A percentile compares a stretch with the other conserved stretches of the same genome.
These are phyloP conservation scores for Osmerus eperlanus DNA, from an alignment of 2,113 vertebrate genomes.

Conservation along the genomic window DNA sequence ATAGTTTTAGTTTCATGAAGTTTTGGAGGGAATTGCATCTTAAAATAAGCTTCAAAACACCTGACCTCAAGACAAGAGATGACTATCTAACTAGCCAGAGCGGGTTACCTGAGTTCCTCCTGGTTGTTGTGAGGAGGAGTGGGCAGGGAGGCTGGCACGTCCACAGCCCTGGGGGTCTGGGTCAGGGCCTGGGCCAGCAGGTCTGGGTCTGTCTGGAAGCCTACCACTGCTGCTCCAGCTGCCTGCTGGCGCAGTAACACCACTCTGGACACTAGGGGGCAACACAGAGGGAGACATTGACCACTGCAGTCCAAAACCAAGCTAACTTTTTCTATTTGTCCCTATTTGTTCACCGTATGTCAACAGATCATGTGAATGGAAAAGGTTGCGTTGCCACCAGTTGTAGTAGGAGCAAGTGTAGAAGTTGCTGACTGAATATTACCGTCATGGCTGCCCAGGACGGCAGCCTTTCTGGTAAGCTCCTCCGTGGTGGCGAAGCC, in stretches of 20 bases:
- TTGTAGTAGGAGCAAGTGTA: neutral
- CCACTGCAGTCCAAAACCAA: neutral
- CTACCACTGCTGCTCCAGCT: slow-evolving; percentile 64
- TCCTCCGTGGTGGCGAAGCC: slow-evolving; percentile 92
- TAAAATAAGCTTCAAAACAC: too few species aligned
- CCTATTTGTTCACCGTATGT: neutral
- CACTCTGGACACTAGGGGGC: slow-evolving; percentile 71
- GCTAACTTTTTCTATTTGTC: too few species aligned
- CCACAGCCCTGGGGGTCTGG: slow-evolving; percentile 85
- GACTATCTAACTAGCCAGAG: too few species aligned
- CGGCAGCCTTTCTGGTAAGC: slow-evolving; percentile 80
- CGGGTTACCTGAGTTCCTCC: slow-evolving; percentile 86
- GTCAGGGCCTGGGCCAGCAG: slow-evolving; percentile 79
- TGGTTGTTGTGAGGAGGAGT: slow-evolving; percentile 97
- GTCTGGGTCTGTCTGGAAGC: slow-evolving; percentile 83
- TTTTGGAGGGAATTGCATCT: too few species aligned
- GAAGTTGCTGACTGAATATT: slow-evolving; percentile 8
- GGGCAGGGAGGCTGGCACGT: slow-evolving; percentile 93
- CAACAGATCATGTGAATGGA: neutral
- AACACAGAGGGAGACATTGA: neutral
- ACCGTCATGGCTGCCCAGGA: slow-evolving; percentile 81
- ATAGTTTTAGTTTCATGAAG: too few species aligned
- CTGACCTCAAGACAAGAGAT: too few species aligned
- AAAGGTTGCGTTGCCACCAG: neutral
- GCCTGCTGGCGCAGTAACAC: slow-evolving; percentile 71